Conservation (phyloP, 1,140 invertebrate genomes). For the Anastrepha ludens region DNA sequence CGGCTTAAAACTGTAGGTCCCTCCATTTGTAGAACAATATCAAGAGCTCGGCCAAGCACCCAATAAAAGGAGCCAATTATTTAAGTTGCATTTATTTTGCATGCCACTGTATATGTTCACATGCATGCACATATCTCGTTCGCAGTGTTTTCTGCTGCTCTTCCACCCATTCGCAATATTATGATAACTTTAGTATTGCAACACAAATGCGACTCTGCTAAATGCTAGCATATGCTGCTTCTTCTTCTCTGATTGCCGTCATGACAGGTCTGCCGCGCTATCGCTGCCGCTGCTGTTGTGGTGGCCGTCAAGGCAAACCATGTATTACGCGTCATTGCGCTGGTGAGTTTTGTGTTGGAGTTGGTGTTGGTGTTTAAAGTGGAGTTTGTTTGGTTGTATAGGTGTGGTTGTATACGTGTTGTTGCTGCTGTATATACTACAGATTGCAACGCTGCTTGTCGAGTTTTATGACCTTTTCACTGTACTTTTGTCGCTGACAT, state of each 20-base stretch:
- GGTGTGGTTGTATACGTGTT: not conserved
- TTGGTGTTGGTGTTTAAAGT: not conserved
- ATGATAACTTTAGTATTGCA: not conserved
- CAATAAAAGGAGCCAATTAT: too few species aligned
- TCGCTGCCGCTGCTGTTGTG: not conserved
- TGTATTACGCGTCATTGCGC: conserved; percentile 26
- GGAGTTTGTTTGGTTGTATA: not conserved
- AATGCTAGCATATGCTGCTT: conserved; percentile 7
- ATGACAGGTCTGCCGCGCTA: not conserved
- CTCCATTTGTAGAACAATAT: too few species aligned
- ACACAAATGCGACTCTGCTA: conserved; percentile 10
- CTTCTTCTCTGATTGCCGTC: not conserved
- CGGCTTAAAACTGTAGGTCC: too few species aligned
- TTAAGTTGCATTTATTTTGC: not conserved
- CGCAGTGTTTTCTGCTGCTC: not conserved
- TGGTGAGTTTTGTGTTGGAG: conserved; percentile 16
- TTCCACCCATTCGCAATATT: too few species aligned
- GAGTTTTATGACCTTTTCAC: conserved; percentile 50
- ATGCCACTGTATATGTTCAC: not conserved
- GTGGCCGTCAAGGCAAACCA: not conserved
- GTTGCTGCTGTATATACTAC: not conserved
- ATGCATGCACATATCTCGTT: not conserved
- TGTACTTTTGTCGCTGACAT: not conserved
- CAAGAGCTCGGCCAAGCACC: too few species aligned
- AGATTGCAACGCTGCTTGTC: not conserved